Evolutionary conservation across 1,140 invertebrate species (phyloP).

Genomic region (Drosophila lacertosa): DNA sequence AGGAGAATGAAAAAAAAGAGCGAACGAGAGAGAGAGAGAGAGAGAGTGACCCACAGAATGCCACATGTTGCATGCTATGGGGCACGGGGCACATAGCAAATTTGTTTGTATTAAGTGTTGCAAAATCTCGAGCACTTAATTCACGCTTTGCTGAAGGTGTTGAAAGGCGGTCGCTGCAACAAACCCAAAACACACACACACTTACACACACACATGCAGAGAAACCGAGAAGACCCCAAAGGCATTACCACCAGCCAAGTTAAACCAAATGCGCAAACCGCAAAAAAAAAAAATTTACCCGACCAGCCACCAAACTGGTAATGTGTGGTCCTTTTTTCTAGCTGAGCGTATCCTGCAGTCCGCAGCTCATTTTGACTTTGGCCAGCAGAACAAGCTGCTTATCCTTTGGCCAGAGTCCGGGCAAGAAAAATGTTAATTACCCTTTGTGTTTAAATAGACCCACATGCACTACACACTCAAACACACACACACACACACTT

Average conservation of each 20-base stretch:
- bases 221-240: constrained; percentile 24
- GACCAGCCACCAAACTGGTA: constrained; percentile 25
- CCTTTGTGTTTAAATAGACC: constrained; percentile 81
- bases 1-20: constrained; percentile 1
- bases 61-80: constrained; percentile 69
- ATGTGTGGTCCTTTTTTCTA: constrained; percentile 57
- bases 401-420: constrained; percentile 55
- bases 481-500: constrained; percentile 11
- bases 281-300: constrained; percentile 36
- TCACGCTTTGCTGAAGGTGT: constrained; percentile 80
- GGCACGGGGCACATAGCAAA: constrained; percentile 38
- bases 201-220: constrained; percentile 3
- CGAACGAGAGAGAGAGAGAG: neutral
- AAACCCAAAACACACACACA: neutral
- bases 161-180: constrained; percentile 61
- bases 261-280: constrained; percentile 77
- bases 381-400: constrained; percentile 71
- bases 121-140: constrained; percentile 81
- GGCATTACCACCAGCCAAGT: constrained; percentile 57
- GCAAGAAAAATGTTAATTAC: constrained; percentile 82
- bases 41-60: constrained; percentile 41
- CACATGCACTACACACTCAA: constrained; percentile 15
- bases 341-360: constrained; percentile 13
- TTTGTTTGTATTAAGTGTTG: constrained; percentile 75
- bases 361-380: constrained; percentile 70